Evolutionary conservation across 2,888 invertebrate genomes (phyloP).

Genomic region (Eupithecia tripunctaria): DNA sequence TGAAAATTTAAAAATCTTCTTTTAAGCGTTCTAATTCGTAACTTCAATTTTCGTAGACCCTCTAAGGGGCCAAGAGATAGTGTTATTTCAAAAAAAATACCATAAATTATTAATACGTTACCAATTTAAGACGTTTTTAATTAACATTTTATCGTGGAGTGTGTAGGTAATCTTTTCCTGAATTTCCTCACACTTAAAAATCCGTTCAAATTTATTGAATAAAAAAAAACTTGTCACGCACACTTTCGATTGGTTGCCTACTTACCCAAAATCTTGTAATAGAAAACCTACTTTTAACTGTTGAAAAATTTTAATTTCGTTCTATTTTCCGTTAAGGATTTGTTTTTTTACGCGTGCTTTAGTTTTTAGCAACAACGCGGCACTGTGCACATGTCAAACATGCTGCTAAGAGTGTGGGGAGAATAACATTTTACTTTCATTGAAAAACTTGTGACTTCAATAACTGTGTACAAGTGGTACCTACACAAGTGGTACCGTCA

Average conservation of each 20-base stretch:
- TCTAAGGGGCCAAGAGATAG: not conserved
- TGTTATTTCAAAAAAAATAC: not conserved
- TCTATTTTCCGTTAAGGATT: conserved; percentile 7
- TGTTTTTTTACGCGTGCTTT: conserved; percentile 60
- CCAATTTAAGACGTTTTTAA: not conserved
- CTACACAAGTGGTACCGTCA: not conserved
- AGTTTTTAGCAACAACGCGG: conserved; percentile 64
- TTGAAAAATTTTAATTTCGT: conserved; percentile 23
- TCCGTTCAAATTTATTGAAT: not conserved
- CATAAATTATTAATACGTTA: no score
- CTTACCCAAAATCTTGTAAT: conserved; percentile 9
- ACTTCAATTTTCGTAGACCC: not conserved
- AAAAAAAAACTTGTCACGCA: conserved; percentile 21
- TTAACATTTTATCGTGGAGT: not conserved
- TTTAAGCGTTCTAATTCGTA: not conserved
- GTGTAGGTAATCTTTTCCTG: not conserved
- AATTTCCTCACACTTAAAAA: not conserved
- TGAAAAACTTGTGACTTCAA: conserved; percentile 25
- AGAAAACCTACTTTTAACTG: conserved; percentile 24
- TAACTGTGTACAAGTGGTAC: not conserved
- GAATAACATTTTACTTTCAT: conserved; percentile 66
- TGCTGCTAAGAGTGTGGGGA: conserved; percentile 58
- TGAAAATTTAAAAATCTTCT: no score
- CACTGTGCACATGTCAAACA: conserved; percentile 62
- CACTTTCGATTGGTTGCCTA: conserved; percentile 16